Conservation (phyloP, 2,797 vertebrate genomes). For the Melanogrammus aeglefinus region DNA sequence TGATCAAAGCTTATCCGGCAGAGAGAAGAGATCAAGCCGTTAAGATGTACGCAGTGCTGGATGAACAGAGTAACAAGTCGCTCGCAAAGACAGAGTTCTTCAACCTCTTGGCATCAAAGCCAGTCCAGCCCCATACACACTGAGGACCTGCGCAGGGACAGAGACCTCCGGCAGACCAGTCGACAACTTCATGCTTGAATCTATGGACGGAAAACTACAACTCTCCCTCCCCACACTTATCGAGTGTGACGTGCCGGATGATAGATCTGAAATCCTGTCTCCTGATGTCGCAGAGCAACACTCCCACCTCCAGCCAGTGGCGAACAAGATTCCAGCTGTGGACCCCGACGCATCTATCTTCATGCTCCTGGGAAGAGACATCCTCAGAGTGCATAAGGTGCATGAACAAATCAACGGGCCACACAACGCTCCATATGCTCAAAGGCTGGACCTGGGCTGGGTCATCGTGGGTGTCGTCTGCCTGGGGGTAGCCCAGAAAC, state of each 20-base stretch:
- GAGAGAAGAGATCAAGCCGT: neutral
- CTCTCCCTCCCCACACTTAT: neutral
- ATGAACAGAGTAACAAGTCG: constrained; percentile 37
- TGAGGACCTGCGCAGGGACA: constrained; percentile 24
- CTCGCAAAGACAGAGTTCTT: constrained; percentile 32
- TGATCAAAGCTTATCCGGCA: constrained; percentile 18
- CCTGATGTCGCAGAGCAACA: neutral
- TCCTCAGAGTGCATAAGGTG: neutral
- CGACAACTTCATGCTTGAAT: constrained; percentile 10
- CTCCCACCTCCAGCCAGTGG: neutral
- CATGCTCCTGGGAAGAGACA: neutral
- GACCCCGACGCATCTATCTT: neutral
- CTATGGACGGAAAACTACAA: constrained; percentile 24
- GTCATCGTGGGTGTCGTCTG: neutral
- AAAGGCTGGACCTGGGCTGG: neutral
- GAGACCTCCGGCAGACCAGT: constrained; percentile 18
- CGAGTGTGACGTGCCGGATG: neutral
- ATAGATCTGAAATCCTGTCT: neutral
- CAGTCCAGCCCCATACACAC: neutral
- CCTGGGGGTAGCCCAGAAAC: neutral
- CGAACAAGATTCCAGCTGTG: neutral
- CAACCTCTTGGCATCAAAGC: constrained; percentile 3
- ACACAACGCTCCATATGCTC: neutral
- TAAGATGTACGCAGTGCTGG: constrained; percentile 21
- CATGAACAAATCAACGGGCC: neutral